Conservation (phyloP, 2,888 invertebrate species). For the Drosophila fungiperda region DNA sequence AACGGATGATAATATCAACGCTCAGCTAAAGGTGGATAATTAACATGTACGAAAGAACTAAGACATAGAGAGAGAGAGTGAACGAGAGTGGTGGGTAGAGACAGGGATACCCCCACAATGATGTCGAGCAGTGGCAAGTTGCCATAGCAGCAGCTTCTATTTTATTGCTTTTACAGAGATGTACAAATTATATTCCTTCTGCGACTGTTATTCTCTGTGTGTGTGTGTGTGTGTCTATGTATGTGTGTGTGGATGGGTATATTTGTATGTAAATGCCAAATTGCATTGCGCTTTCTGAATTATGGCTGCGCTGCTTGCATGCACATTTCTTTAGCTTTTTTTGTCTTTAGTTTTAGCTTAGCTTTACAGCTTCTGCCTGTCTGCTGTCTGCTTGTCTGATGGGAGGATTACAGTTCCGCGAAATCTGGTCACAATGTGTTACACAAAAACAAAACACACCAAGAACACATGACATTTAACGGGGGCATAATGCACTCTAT, state of each 20-base stretch:
- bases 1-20: constrained; percentile 38
- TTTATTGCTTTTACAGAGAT: constrained; percentile 44
- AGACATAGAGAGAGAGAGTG: neutral
- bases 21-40: constrained; percentile 52
- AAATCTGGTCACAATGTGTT: constrained; percentile 77
- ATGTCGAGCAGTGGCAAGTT: constrained; percentile 40
- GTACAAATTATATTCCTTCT: constrained; percentile 25
- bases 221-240: constrained; percentile 1
- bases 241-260: too few species aligned
- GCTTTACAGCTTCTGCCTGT: neutral
- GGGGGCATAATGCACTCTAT: constrained; percentile 17
- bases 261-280: constrained; percentile 49
- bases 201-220: constrained; percentile 22
- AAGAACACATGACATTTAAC: constrained; percentile 36
- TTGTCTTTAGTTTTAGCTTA: constrained; percentile 18
- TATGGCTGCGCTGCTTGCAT: constrained; percentile 66
- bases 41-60: constrained; percentile 58
- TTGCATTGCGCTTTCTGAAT: constrained; percentile 66
- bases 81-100: neutral
- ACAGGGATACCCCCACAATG: constrained; percentile 21
- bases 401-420: constrained; percentile 41
- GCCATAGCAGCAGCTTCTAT: constrained; percentile 40
- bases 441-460: constrained; percentile 42
- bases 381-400: neutral
- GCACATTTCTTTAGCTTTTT: constrained; percentile 40